phyloP scores from a whole-genome alignment of 2,888 invertebrate genomes.

The Pemphredon lugubris region DNA sequence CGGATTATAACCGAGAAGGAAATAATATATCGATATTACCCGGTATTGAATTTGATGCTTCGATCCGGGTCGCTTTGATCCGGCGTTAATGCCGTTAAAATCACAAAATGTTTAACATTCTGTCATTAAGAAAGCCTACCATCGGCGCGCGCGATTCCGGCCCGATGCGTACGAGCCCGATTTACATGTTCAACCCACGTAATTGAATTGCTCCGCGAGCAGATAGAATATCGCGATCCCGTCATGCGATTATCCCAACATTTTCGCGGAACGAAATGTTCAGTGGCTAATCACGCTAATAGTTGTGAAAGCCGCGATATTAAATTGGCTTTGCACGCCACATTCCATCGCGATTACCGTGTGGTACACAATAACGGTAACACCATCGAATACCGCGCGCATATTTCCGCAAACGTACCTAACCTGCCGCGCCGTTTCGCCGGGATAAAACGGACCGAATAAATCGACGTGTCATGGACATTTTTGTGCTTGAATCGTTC shows the following conservation, averaged over 20 bases:
- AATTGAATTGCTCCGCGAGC: background rate
- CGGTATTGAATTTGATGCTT: too few relatives aligned
- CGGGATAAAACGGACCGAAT: background rate
- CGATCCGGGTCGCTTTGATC: too few relatives aligned
- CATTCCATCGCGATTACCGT: conserved; percentile 5
- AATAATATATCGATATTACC: too few relatives aligned
- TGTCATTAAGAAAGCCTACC: background rate
- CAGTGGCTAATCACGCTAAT: conserved; percentile 9
- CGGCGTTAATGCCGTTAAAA: too few relatives aligned
- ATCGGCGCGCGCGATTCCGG: background rate
- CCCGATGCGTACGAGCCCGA: background rate
- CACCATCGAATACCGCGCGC: conserved; percentile 1
- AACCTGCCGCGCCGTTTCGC: background rate
- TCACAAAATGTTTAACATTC: background rate
- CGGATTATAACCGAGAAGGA: too few relatives aligned
- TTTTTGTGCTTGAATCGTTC: conserved; percentile 27
- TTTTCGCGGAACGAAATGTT: conserved; percentile 13
- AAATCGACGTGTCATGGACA: conserved; percentile 5
- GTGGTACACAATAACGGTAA: conserved; percentile 24
- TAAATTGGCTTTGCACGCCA: conserved; percentile 34
- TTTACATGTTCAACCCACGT: background rate
- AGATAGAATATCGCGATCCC: background rate
- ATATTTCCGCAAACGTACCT: conserved; percentile 16
- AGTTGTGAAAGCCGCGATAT: conserved; percentile 27
- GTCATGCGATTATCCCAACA: conserved; percentile 5